Evolutionary conservation across 2,888 invertebrate genomes (phyloP), one percentile per base, ranked within the genome.

Genomic region (Cheilosia grossa): DNA sequence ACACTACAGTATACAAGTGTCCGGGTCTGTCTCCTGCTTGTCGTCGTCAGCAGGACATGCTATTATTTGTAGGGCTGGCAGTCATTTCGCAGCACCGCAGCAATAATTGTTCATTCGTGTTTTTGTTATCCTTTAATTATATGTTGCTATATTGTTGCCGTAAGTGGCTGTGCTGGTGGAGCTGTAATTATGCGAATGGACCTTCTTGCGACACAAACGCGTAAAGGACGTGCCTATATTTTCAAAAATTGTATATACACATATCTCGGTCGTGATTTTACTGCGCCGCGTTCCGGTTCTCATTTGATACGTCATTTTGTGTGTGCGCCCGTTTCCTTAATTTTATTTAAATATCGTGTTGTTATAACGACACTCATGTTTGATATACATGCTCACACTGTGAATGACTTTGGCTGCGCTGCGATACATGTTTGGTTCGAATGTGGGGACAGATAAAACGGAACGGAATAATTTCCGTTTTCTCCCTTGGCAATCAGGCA

Each of bases 81-180:
- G 49, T 27, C 51, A 75, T 30, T 59, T 53, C 27, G 5, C 49
- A 61, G 66, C 72, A n/a, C n/a, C n/a, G n/a, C n/a, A n/a, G n/a
- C n/a, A 70, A 77, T 82, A 75, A 81, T 81, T 69, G 78, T 82
- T 78, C 42, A 79, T 78, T 82, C 73, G 63, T 73, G 73, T 67
- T 82, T 7, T 53, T 63, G 73, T 69, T 58, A 78, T 82, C 73
- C 63, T 74, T 78, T 79, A 78, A 79, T 82, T 69, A 74, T 78
- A 63, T 56, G 59, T 69, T 61, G 42, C 63, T 58, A 59, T 58
- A 59, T 73, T 67, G 51, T 73, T 33, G 30, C 47, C 67, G 63
- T 49, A 47, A 56, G 51, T 73, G 70, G n/a, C 51, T 51, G 9
- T 44, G 54, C 17, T 44, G 44, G 44, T 17, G 33, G 56, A 19